Conservation (phyloP, 2,797 vertebrate genomes). For the Cryptoblepharus egeriae region DNA sequence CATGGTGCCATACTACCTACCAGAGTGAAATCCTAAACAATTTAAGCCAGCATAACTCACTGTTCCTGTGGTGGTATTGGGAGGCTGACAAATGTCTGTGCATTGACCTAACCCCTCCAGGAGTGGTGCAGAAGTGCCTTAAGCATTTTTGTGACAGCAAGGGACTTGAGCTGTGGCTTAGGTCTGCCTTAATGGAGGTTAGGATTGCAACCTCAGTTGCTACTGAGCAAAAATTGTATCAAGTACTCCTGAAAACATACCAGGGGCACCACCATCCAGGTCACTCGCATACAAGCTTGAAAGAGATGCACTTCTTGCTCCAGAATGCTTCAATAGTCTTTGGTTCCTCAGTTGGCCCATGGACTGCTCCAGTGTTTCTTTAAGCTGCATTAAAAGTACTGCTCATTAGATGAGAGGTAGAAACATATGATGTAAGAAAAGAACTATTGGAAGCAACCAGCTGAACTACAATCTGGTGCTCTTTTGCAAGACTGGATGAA, state of each 20-base stretch:
- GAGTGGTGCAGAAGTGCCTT: too few relatives aligned
- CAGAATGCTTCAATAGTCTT: constrained; percentile 74
- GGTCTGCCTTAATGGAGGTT: too few relatives aligned
- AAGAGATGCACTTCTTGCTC: constrained; percentile 80
- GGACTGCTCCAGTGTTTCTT: constrained; percentile 90
- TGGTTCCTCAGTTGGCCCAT: constrained; percentile 88
- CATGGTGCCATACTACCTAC: too few relatives aligned
- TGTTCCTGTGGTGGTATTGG: too few relatives aligned
- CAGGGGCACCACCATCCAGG: constrained; percentile 80
- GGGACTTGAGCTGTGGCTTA: too few relatives aligned
- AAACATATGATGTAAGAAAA: background rate
- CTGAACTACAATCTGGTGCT: background rate
- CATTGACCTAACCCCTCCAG: too few relatives aligned
- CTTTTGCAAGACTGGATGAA: too few relatives aligned
- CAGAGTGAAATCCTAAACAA: too few relatives aligned
- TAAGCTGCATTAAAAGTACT: constrained; percentile 81
- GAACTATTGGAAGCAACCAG: background rate
- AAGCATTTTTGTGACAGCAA: too few relatives aligned
- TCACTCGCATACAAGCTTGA: constrained; percentile 89
- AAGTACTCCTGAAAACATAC: constrained; percentile 70
- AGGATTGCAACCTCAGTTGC: too few relatives aligned
- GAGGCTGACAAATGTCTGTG: too few relatives aligned
- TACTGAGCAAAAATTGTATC: background rate
- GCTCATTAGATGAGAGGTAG: constrained; percentile 24
- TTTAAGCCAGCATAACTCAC: too few relatives aligned